Evolutionary conservation across 2,113 vertebrate genomes (phyloP).

Genomic region (Campylorhamphus procurvoides): DNA sequence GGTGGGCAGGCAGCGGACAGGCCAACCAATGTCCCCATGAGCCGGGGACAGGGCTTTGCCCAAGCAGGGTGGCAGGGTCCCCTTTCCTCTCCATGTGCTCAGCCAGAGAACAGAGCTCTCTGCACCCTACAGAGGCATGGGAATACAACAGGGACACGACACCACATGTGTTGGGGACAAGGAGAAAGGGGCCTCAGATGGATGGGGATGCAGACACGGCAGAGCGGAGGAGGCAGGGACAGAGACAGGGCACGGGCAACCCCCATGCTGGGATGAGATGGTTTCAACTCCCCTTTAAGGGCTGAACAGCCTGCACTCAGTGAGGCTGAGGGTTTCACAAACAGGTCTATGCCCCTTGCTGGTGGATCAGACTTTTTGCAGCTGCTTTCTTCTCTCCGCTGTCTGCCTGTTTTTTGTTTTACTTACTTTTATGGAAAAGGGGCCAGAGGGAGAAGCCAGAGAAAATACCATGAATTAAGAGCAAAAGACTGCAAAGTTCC

Average conservation of each 20-base stretch:
- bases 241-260: background rate
- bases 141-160: rapidly evolving
- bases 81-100: background rate
- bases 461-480: slow-evolving; percentile 23
- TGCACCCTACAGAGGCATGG: background rate
- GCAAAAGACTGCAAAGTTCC: slow-evolving; percentile 33
- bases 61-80: background rate
- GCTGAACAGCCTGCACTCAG: background rate
- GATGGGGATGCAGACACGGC: background rate
- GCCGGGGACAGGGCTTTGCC: background rate
- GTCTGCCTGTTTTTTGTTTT: background rate
- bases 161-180: rapidly evolving
- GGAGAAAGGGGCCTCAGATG: rapidly evolving
- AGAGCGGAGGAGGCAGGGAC: rapidly evolving
- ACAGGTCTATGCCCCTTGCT: background rate
- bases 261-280: rapidly evolving
- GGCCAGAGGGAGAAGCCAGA: background rate
- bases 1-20: background rate
- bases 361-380: background rate
- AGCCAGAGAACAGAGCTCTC: background rate
- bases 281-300: background rate
- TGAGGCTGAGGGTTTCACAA: rapidly evolving
- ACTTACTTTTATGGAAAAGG: background rate
- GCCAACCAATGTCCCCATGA: background rate
- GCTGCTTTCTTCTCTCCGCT: background rate